phyloP scores from a whole-genome alignment of 2,888 invertebrate genomes.

The Coleophora deauratella region DNA sequence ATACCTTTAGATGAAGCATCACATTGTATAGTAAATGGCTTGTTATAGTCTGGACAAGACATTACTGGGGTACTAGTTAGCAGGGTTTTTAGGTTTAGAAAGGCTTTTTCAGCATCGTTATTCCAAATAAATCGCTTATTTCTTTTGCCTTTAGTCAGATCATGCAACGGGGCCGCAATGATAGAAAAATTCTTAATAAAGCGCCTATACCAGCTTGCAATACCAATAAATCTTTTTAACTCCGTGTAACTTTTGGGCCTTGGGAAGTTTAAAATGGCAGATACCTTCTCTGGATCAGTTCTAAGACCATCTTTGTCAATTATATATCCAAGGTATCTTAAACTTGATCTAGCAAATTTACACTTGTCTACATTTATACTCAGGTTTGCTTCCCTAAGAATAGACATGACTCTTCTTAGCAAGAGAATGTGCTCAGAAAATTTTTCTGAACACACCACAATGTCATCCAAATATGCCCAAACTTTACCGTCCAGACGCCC shows the following conservation, averaged over 20 bases:
- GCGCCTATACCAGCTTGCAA: conserved; percentile 10
- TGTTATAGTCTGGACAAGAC: conserved; percentile 9
- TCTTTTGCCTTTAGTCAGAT: conserved; percentile 5
- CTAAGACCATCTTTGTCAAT: conserved; percentile 10
- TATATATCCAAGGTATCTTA: conserved; percentile 12
- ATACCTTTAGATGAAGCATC: conserved; percentile 12
- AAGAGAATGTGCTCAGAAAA: conserved; percentile 1
- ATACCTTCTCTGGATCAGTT: conserved; percentile 14
- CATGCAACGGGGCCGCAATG: conserved; percentile 9
- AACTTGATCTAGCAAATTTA: conserved; percentile 6
- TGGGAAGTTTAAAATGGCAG: conserved; percentile 14
- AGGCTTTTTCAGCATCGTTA: conserved; percentile 9
- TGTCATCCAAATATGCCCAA: conserved; percentile 9
- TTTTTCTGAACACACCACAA: conserved; percentile 2
- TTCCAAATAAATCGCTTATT: conserved; percentile 8
- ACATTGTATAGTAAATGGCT: conserved; percentile 11
- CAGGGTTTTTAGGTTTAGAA: conserved; percentile 8
- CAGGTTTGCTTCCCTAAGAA: background rate
- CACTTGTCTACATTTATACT: conserved; percentile 7
- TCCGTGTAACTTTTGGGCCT: conserved; percentile 13
- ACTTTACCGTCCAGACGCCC: conserved; percentile 6
- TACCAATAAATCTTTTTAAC: conserved; percentile 15
- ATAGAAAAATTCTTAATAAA: conserved; percentile 15
- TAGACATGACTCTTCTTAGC: background rate
- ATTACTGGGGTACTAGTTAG: conserved; percentile 11